Base-by-base conservation (phyloP, 64 coral and sea anemone genomes). In the Stichodactyla mertensii region DNA sequence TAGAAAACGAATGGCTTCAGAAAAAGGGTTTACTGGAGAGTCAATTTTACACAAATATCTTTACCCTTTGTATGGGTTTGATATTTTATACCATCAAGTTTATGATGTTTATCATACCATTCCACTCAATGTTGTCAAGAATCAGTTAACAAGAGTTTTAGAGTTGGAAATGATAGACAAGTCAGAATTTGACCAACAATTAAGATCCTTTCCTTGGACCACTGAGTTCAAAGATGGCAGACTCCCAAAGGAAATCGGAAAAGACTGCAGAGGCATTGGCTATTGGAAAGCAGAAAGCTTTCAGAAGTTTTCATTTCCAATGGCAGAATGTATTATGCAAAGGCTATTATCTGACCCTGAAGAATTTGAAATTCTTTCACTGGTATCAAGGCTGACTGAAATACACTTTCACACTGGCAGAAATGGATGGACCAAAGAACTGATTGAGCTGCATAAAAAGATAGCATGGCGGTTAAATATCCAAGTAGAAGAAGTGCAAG, bases 91-190 rank as follows among this genome's bases (percentile, higher is more conserved):
- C 10, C 86, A 92, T 52, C 18, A 13, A 28, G 90, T 92, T 58
- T 77, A 28, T 84, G 90, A 92, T 77, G 79, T 92, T 55, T 92
- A 27, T 84, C 90, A 92, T 71, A 92, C 91, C n/a, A 51, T 92
- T 12, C 82, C 81, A 5, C 79, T 92, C 4, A 92, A 84, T 88
- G 80, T 92, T 19, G 86, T 85, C 64, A 92, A 92, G 81, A 92
- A 92, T 82, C 85, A 87, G 23, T 6, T 87, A 8, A 15, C 12
- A 15, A 74, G 90, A 92, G 20, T 27, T 23, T 56, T 92, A 71
- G 78, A 92, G 22, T 14, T 92, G 12, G 80, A 92, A 15, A 71
- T 87, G 45, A 28, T 92, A 13, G 86, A 92, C 64, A 87, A 71
- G 81, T 1, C 79, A 54, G 11, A 83, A 8, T 67, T 92, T 66